A percentile compares a stretch with the other conserved stretches of the same genome.
These are phyloP conservation scores for Cettia cetti DNA, from an alignment of 2,113 vertebrate genomes.

Conservation along the genomic window DNA sequence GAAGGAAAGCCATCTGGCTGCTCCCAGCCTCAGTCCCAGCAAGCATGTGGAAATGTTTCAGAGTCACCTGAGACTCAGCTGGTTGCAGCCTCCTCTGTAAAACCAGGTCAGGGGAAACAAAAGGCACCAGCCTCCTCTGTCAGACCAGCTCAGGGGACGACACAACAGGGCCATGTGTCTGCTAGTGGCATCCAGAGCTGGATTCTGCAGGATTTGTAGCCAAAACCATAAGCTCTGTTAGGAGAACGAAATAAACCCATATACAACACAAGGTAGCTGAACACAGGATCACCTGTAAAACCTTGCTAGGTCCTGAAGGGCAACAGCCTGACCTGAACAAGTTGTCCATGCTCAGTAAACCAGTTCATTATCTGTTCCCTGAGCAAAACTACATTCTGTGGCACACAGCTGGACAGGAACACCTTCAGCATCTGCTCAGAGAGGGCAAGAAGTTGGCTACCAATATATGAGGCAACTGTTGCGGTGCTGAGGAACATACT, in stretches of 20 bases:
- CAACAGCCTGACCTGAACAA: not conserved
- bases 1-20: not conserved
- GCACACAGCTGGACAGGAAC: not conserved
- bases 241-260: not conserved
- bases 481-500: not conserved
- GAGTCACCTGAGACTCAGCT: not conserved
- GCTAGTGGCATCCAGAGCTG: not conserved
- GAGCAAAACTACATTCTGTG: not conserved
- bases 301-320: not conserved
- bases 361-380: not conserved
- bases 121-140: not conserved
- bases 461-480: not conserved
- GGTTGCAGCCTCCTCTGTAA: not conserved
- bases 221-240: not conserved
- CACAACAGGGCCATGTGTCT: rapidly evolving
- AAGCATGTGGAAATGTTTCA: not conserved
- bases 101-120: not conserved
- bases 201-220: not conserved
- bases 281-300: not conserved
- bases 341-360: not conserved
- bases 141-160: not conserved
- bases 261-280: not conserved
- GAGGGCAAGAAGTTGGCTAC: not conserved
- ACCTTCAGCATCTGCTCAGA: not conserved
- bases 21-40: not conserved